A percentile compares a stretch with the other conserved stretches of the same genome.
These are phyloP conservation scores for Geodia barretti DNA, from an alignment of 37 sponge, comb jelly and placozoan species.

Conservation along the genomic window DNA sequence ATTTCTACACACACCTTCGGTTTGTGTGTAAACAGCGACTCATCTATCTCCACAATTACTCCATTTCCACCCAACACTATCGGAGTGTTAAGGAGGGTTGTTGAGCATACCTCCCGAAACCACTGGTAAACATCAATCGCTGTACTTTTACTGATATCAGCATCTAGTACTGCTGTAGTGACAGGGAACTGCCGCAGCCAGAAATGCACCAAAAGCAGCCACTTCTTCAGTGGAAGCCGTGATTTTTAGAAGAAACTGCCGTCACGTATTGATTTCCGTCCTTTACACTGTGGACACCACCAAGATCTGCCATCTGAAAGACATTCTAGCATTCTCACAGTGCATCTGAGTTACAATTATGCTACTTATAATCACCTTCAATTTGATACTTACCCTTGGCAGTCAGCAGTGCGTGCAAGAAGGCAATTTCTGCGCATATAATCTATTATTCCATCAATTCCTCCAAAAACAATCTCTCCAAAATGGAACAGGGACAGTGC, in stretches of 20 bases:
- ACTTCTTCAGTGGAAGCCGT: conserved; percentile 39
- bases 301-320: too few relatives aligned
- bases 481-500: too few relatives aligned
- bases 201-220: conserved; percentile 28
- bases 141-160: background rate
- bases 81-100: conserved; percentile 12
- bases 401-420: too few relatives aligned
- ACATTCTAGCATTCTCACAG: too few relatives aligned
- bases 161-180: conserved; percentile 18
- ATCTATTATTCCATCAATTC: too few relatives aligned
- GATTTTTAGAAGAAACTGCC: conserved; percentile 50
- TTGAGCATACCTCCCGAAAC: conserved; percentile 47
- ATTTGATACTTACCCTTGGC: too few relatives aligned
- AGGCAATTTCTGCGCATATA: too few relatives aligned
- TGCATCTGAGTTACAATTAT: too few relatives aligned
- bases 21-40: conserved; percentile 51
- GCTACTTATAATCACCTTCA: too few relatives aligned
- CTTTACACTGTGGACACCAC: too few relatives aligned
- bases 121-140: conserved; percentile 55
- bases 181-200: conserved; percentile 37
- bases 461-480: too few relatives aligned
- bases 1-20: conserved; percentile 41
- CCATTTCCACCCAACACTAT: conserved; percentile 38
- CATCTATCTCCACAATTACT: conserved; percentile 49
- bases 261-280: conserved; percentile 15